Base-by-base conservation (phyloP, 1,140 invertebrate genomes). In the Lysiphlebus fabarum region DNA sequence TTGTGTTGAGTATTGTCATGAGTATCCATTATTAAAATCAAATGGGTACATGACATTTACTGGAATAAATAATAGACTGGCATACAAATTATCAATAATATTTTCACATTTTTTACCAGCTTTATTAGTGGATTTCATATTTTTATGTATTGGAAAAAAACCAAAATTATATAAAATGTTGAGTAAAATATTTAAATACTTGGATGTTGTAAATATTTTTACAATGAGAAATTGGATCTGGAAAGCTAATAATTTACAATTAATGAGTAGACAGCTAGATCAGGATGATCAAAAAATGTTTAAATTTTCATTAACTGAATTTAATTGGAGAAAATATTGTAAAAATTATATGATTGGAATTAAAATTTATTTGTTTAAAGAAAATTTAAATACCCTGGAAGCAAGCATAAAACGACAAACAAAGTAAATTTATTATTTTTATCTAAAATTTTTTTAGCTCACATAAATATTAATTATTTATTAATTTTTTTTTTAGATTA, bases 161-260 rank as follows among this genome's bases (percentile, higher is more conserved):
- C 85, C 86, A 65, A 82, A 83, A 70, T 79, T 92, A 69, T 71
- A 87, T 56, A 86, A 86, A 62, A 81, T 88, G 14, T 91, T 93
- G 68, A 82, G 82, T 49, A 91, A 89, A 72, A 83, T 95, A 40
- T 84, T 90, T 64, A 87, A 87, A 70, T 89, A 92, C 45, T 80
- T 85, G 0, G 74, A 81, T 3, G 85, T 88, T 0, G 76, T 93
- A 12, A 82, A 87, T 10, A 89, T 87, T 66, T 95, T 95, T 74
- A 85, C 83, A 17, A 85, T 82, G 2, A 72, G 80, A 40, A 83
- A 89, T 65, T 93, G 91, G 85, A 70, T 78, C 2, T 93, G 91
- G 72, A 77, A 82, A 17, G 88, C 87, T 61, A 70, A 83, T 34
- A 87, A 89, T 71, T 75, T 89, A 0, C 68, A 81, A 50, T 69